Evolutionary conservation across 2,113 vertebrate species (phyloP).

Genomic region (Colossoma macropomum): DNA sequence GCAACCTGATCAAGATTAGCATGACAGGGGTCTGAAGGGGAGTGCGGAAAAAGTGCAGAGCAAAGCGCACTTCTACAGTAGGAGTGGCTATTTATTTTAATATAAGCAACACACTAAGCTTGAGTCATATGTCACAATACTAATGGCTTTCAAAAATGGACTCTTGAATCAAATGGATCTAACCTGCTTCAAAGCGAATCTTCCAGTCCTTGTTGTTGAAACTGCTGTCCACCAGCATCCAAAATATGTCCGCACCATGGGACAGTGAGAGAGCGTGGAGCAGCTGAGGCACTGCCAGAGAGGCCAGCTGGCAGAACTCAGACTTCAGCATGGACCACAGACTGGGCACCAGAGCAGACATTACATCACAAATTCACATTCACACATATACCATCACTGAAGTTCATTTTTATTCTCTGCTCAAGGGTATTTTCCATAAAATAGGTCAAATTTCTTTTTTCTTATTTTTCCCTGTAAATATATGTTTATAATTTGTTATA

Average conservation of each 20-base stretch:
- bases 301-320: constrained; percentile 96
- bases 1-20: not conserved
- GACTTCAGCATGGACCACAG: constrained; percentile 96
- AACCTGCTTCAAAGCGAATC: constrained; percentile 98
- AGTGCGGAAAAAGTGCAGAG: not conserved
- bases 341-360: constrained; percentile 71
- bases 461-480: no score
- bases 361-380: constrained; percentile 23
- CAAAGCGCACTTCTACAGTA: not conserved
- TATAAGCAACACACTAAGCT: constrained; percentile 1
- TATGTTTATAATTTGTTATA: not conserved
- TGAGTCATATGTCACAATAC: not conserved
- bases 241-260: constrained; percentile 96
- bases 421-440: not conserved
- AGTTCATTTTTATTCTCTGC: not conserved
- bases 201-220: constrained; percentile 99
- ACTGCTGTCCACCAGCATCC: constrained; percentile 94
- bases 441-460: not conserved
- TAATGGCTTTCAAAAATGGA: not conserved
- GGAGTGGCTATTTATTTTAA: not conserved
- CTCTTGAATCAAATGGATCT: constrained; percentile 17
- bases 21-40: not conserved
- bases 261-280: constrained; percentile 94
- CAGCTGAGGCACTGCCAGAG: constrained; percentile 92
- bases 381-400: constrained; percentile 35